Base-by-base conservation (phyloP, 2,797 vertebrate species). In the Lepilemur ruficaudatus region DNA sequence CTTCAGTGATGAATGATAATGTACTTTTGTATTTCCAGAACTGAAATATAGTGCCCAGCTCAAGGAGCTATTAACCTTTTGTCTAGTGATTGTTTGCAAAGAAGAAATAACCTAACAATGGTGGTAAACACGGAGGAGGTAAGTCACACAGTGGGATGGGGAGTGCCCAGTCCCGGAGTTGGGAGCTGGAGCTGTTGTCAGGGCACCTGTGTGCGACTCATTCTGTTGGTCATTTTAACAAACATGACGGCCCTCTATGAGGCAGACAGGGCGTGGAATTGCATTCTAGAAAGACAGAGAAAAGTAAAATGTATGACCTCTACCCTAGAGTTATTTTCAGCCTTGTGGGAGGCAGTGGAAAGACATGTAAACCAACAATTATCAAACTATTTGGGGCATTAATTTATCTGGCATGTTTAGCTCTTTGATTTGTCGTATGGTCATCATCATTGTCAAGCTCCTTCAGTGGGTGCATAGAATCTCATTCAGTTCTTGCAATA, bases 101-200 rank as follows among this genome's bases (percentile, higher is more conserved):
- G 63, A 38, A 46, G 69, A 61, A 65, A 12, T 43, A 14, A 13
- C 23, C 25, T n/a, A 1, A 46, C 3, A 0, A 6, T n/a, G 11
- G 80, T 5, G 3, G 28, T 32, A 28, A 43, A 59, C 0, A 2
- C 48, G 32, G 59, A 46, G 32, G 46, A 41, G 25, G 38, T 41
- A 48, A 28, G 46, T 7, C 3, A 63, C 1, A 65, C 1, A 2
- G n/a, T 22, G 59, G 57, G 0, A 11, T 4, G 6, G 35, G 11
- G 11, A 4, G 18, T 5, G 7, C 9, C 6, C 2, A 0, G 10
- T 35, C 59, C 22, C 4, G 10, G 50, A 14, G 43, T 25, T 14
- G 2, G 43, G 25, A 38, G 41, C 52, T 59, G 38, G 84, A 30
- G 14, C 57, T 25, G 4, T 7, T 7, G 17, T 1, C 1, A 0